phyloP scores from a whole-genome alignment of 2,113 vertebrate species.

The Psephotus haematonotus region DNA sequence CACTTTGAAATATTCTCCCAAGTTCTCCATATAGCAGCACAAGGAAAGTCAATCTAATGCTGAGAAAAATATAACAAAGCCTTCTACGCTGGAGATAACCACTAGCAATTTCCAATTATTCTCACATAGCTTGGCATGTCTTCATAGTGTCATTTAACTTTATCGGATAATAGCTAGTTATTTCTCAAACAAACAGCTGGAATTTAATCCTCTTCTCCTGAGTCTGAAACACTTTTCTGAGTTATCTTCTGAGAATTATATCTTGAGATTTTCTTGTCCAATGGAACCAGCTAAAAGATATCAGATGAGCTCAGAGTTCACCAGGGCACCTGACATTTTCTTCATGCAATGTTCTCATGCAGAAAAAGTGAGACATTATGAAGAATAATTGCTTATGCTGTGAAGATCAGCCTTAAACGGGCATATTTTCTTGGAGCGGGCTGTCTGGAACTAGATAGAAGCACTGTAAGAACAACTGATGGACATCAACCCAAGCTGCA shows the following conservation, averaged over 20 bases:
- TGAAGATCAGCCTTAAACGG: not conserved
- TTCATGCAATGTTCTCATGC: not conserved
- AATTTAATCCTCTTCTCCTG: not conserved
- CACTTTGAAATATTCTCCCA: not conserved
- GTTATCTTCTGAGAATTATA: not conserved
- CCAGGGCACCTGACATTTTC: not conserved
- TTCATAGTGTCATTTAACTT: not conserved
- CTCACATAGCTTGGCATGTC: not conserved
- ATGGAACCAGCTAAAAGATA: not conserved
- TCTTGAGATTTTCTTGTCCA: not conserved
- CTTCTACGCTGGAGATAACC: not conserved
- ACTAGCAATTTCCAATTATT: constrained; percentile 36
- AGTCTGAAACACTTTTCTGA: not conserved
- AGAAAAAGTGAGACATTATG: not conserved
- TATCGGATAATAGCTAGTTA: constrained; percentile 42
- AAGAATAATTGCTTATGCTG: not conserved
- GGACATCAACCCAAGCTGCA: not conserved
- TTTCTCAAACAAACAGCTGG: constrained; percentile 29
- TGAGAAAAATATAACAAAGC: not conserved
- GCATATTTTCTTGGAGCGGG: not conserved
- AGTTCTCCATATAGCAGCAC: not conserved
- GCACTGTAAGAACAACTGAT: not conserved
- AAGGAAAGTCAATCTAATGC: not conserved
- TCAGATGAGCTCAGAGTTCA: not conserved
- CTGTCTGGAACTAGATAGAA: not conserved